A percentile compares a stretch with the other conserved stretches of the same genome.
Conservation (phyloP, 2,888 invertebrate genomes). For the Drosophila hamatofila region DNA sequence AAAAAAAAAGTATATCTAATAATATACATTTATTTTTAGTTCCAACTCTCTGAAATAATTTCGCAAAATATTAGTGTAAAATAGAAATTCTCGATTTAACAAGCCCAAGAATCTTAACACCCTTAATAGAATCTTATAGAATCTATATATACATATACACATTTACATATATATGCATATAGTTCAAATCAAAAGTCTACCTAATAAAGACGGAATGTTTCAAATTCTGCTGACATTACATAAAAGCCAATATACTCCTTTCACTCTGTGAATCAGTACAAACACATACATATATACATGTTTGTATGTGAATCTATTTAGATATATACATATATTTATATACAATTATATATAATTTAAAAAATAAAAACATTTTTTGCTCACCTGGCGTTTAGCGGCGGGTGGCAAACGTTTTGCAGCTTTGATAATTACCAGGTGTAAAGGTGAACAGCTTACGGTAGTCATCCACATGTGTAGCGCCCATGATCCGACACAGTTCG, state of each 20-base stretch:
- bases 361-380: slow-evolving; percentile 8
- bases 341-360: neutral
- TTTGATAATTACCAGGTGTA: slow-evolving; percentile 46
- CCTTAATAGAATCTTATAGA: no score
- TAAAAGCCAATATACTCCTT: neutral
- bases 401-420: slow-evolving; percentile 15
- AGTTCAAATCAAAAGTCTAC: neutral
- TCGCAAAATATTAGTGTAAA: no score
- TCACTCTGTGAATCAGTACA: neutral
- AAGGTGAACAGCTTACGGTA: slow-evolving; percentile 28
- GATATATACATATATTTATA: neutral
- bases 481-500: slow-evolving; percentile 11
- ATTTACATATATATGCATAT: neutral
- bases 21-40: no score
- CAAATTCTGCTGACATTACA: neutral
- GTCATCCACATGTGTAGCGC: slow-evolving; percentile 2
- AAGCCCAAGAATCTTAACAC: no score
- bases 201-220: neutral
- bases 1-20: no score
- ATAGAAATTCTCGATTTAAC: no score
- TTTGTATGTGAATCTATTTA: neutral
- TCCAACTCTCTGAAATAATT: no score
- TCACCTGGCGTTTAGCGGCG: neutral
- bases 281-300: neutral
- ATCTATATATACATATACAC: no score